These are phyloP conservation scores for Platorchestia sp. DNA, from an alignment of 1,140 invertebrate species.

Conservation along the genomic window DNA sequence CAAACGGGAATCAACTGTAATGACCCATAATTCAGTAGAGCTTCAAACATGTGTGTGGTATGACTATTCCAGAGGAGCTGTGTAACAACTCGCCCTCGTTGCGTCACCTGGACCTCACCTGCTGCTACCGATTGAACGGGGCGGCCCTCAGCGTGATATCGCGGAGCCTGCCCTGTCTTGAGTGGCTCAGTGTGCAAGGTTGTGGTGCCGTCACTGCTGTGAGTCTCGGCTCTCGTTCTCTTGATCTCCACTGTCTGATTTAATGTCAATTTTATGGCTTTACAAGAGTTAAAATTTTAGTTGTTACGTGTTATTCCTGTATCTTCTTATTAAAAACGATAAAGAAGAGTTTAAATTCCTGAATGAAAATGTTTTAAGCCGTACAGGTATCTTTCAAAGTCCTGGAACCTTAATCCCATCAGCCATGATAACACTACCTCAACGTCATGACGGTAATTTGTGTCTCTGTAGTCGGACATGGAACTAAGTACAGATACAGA, in stretches of 20 bases:
- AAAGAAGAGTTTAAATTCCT: not conserved
- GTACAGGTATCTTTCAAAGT: no score
- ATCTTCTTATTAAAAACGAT: not conserved
- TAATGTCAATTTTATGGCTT: not conserved
- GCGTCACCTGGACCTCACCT: constrained; percentile 16
- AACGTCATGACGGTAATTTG: no score
- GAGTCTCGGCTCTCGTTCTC: not conserved
- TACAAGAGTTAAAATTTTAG: not conserved
- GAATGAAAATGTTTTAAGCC: not conserved
- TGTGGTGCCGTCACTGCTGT: constrained; percentile 37
- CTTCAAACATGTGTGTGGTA: not conserved
- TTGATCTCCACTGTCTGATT: not conserved
- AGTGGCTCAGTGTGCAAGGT: constrained; percentile 21
- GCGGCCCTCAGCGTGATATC: not conserved
- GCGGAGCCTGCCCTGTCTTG: not conserved
- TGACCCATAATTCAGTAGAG: not conserved
- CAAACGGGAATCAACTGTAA: not conserved
- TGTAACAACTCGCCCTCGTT: not conserved
- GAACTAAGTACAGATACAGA: no score
- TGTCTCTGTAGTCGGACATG: no score
- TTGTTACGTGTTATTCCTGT: not conserved
- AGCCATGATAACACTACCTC: not conserved
- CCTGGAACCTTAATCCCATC: not conserved
- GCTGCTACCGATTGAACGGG: constrained; percentile 1
- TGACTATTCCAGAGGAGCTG: not conserved